Evolutionary conservation across 2,888 invertebrate species (phyloP).

Genomic region (Heterodera filipjevi): DNA sequence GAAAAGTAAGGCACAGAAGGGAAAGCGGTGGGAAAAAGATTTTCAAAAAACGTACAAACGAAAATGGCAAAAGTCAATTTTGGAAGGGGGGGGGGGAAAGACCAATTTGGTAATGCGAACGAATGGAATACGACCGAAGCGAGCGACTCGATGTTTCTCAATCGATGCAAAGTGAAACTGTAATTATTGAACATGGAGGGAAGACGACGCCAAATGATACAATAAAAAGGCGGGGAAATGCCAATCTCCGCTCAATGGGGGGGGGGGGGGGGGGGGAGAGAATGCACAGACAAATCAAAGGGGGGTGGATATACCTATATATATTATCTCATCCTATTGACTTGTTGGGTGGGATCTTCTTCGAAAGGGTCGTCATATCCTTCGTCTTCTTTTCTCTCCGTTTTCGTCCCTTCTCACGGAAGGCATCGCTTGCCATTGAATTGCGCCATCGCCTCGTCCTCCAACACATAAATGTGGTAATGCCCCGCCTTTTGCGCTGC

Average conservation of each 20-base stretch:
- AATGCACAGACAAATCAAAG: not conserved
- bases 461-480: not conserved
- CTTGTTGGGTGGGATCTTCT: too few relatives aligned
- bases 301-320: too few relatives aligned
- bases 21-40: not conserved
- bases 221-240: too few relatives aligned
- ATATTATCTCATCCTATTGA: too few relatives aligned
- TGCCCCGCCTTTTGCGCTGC: not conserved
- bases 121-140: too few relatives aligned
- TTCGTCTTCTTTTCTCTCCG: not conserved
- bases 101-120: not conserved
- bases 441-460: not conserved
- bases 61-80: too few relatives aligned
- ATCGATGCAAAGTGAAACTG: not conserved
- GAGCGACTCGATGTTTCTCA: too few relatives aligned
- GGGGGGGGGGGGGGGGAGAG: conserved; percentile 1
- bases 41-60: too few relatives aligned
- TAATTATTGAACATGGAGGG: not conserved
- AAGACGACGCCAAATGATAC: conserved; percentile 7
- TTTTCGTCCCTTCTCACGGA: not conserved
- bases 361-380: too few relatives aligned
- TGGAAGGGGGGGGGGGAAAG: too few relatives aligned
- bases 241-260: too few relatives aligned
- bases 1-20: not conserved
- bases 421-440: not conserved